These are phyloP conservation scores for Aurelia coerulea DNA, from an alignment of 30 jellyfish, hydroid and myxozoan genomes.

Conservation along the genomic window DNA sequence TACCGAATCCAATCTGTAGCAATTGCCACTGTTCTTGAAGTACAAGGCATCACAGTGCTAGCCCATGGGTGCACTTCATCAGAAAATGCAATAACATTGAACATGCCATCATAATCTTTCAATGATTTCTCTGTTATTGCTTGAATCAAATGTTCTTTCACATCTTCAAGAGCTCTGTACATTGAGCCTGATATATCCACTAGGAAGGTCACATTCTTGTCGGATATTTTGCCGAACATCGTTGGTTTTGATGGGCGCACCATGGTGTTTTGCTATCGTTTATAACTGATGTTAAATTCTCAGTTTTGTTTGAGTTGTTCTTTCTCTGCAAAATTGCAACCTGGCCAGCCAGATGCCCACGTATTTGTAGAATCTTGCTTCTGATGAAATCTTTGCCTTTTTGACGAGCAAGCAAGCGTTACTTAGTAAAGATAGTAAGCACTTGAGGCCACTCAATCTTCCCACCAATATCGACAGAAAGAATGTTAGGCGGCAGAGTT, in stretches of 20 bases:
- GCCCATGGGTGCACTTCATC: constrained; percentile 60
- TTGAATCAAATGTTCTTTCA: constrained; percentile 45
- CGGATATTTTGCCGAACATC: constrained; percentile 40
- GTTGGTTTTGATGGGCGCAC: constrained; percentile 17
- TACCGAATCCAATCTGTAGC: constrained; percentile 74
- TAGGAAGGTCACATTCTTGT: constrained; percentile 53
- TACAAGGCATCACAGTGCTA: constrained; percentile 62
- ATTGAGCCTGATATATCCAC: constrained; percentile 82
- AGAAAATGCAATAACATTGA: constrained; percentile 72
- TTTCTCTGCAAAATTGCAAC: too few relatives aligned
- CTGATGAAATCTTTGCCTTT: too few relatives aligned
- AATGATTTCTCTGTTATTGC: constrained; percentile 27
- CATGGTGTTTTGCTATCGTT: background rate
- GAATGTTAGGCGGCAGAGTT: too few relatives aligned
- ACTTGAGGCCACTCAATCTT: too few relatives aligned
- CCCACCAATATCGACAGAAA: too few relatives aligned
- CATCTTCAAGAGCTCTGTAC: constrained; percentile 47
- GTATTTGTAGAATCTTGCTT: too few relatives aligned
- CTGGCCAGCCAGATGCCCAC: too few relatives aligned
- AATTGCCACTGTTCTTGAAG: constrained; percentile 43
- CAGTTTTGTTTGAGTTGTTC: too few relatives aligned
- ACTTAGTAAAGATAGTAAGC: too few relatives aligned
- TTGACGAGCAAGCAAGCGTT: too few relatives aligned
- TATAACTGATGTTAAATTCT: background rate
- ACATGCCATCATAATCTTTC: constrained; percentile 45